Evolutionary conservation across 1,140 invertebrate genomes (phyloP), one percentile per base, ranked within the genome.

Genomic region (Pseudomyrmex sp.): DNA sequence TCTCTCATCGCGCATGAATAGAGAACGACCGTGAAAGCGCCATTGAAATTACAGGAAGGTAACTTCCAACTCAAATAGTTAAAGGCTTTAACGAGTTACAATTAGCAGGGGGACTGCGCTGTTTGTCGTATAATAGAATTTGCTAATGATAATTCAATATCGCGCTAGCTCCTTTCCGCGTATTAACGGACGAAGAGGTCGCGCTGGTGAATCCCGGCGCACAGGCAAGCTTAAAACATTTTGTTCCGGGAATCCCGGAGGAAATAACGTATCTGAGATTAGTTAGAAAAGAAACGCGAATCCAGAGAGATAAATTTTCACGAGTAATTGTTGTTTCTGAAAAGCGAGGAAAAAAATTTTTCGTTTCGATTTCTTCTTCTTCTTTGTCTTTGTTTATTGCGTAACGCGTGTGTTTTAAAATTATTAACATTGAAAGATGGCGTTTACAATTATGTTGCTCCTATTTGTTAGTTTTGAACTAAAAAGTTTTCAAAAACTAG

Each of bases 41-140:
- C 90, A 91, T 92, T 92, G 91, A 91, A 92, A 93, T 93, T 93
- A 91, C 87, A 73, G 85, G 65, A 83, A 87, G 90, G 84, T 91
- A 91, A 92, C 89, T 91, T 93, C 88, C 85, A 93, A 91, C 90
- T 92, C 90, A 92, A 93, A 93, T 88, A 90, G 90, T 89, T 91
- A 87, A 92, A 92, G 90, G 89, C 91, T 90, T 88, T 85, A 91
- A 92, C 90, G 85, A 91, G 92, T 91, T 92, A 90, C 91, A 92
- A 91, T 91, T 91, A 90, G 89, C 87, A 86, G 84, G 89, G 74
- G 65, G 46, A 65, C 76, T 59, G 68, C 58, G 68, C 70, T 88
- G 83, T 88, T 88, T 88, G 83, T 74, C 84, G 73, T 69, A 66
- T 88, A 85, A 88, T 88, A 63, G 86, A 85, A 88, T 83, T 83